Evolutionary conservation across 2,797 vertebrate species (phyloP).

Genomic region (Natrix natrix): DNA sequence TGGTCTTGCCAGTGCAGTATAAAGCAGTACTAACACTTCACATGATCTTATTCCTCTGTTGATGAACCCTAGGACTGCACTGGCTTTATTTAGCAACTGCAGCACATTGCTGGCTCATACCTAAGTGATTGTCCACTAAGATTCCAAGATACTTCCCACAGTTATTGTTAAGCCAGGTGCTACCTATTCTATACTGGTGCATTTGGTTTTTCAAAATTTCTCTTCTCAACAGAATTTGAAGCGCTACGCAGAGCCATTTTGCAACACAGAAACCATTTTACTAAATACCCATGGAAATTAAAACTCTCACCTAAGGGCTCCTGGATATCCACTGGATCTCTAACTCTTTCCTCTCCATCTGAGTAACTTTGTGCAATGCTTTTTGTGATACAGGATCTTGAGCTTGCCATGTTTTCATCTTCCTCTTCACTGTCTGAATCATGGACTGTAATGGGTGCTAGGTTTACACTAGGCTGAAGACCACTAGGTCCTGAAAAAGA

Average conservation of each 20-base stretch:
- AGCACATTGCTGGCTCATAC: background rate
- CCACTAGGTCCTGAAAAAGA: constrained; percentile 87
- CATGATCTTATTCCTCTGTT: background rate
- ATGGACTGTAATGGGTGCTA: constrained; percentile 82
- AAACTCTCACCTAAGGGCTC: constrained; percentile 68
- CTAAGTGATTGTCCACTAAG: background rate
- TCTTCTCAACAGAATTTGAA: background rate
- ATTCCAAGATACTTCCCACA: background rate
- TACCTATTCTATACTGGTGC: background rate
- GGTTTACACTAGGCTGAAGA: constrained; percentile 78
- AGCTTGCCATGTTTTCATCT: constrained; percentile 75
- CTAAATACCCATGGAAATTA: background rate
- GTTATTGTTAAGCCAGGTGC: background rate
- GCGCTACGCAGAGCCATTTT: background rate
- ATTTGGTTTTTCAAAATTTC: background rate
- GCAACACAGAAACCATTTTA: background rate
- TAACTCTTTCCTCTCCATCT: constrained; percentile 75
- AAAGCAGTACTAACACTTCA: background rate
- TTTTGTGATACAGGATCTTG: constrained; percentile 70
- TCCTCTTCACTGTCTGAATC: constrained; percentile 98
- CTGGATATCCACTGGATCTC: constrained; percentile 62
- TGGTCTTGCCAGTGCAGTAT: background rate
- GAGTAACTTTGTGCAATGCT: constrained; percentile 71
- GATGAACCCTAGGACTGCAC: background rate
- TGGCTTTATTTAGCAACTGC: background rate